Percentiles rank a stretch among this genome's conserved stretches.
Conservation (phyloP, 2,113 vertebrate species). For the Collichthys lucidus region DNA sequence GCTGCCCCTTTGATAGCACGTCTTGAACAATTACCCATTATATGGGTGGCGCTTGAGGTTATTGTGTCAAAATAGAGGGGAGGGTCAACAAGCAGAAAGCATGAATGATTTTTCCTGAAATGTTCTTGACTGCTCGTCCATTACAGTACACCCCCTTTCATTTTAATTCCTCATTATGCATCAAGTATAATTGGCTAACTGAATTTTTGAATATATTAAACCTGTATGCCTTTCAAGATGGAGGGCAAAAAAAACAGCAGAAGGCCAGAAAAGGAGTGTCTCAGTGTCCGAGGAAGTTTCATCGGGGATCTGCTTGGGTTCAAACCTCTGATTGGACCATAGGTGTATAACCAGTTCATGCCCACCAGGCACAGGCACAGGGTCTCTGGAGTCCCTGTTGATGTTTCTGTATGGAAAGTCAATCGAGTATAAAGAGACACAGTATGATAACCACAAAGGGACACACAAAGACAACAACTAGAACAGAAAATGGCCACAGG, state of each 20-base stretch:
- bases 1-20: conserved; percentile 21
- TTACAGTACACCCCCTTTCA: conserved; percentile 14
- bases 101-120: conserved; percentile 19
- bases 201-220: conserved; percentile 60
- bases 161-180: conserved; percentile 50
- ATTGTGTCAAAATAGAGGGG: background rate
- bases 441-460: background rate
- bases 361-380: background rate
- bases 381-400: background rate
- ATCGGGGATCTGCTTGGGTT: background rate
- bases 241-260: conserved; percentile 48
- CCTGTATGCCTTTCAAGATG: conserved; percentile 36
- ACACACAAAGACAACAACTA: background rate
- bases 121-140: background rate
- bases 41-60: background rate
- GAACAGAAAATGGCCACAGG: background rate
- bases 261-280: conserved; percentile 24
- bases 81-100: conserved; percentile 56
- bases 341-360: background rate
- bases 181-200: conserved; percentile 46
- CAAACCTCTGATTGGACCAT: conserved; percentile 19
- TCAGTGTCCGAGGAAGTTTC: conserved; percentile 39
- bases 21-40: conserved; percentile 39
- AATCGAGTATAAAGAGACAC: background rate
- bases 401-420: background rate